phyloP scores from a whole-genome alignment of 2,113 vertebrate genomes.

The Grammatotria lemairii region DNA sequence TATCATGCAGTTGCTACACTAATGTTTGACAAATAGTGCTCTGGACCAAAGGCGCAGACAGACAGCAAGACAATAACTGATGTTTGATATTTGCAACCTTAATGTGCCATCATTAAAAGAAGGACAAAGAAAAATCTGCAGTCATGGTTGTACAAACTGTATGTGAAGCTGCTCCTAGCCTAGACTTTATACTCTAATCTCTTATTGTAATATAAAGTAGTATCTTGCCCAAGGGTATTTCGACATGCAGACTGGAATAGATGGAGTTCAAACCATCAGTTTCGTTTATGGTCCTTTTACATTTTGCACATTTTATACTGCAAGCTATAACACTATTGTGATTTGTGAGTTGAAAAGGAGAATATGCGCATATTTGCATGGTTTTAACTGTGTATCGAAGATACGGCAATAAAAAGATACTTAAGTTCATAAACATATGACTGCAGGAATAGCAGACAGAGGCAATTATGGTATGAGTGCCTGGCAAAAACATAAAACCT shows the following conservation, averaged over 20 bases:
- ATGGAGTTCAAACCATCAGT: not conserved
- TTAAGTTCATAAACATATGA: not conserved
- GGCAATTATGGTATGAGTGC: not conserved
- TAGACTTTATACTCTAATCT: not conserved
- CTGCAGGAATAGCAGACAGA: not conserved
- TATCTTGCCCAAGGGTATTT: not conserved
- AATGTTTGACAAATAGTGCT: not conserved
- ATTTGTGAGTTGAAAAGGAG: not conserved
- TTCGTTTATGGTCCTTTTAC: not conserved
- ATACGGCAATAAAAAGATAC: not conserved
- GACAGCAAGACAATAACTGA: not conserved
- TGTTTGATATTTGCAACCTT: not conserved
- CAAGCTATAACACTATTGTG: not conserved
- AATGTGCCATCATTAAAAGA: not conserved
- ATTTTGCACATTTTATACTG: not conserved
- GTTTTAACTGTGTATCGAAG: not conserved
- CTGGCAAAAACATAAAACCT: not conserved
- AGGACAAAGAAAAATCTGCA: not conserved
- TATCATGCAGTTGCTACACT: not conserved
- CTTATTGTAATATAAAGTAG: not conserved
- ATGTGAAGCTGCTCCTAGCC: not conserved
- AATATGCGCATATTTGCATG: not conserved
- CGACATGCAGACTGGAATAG: not conserved
- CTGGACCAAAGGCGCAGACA: not conserved
- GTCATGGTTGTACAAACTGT: not conserved